A percentile compares a stretch with the other conserved stretches of the same genome.
Conservation (phyloP, 2,113 vertebrate species). For the Myiopsitta monachus region DNA sequence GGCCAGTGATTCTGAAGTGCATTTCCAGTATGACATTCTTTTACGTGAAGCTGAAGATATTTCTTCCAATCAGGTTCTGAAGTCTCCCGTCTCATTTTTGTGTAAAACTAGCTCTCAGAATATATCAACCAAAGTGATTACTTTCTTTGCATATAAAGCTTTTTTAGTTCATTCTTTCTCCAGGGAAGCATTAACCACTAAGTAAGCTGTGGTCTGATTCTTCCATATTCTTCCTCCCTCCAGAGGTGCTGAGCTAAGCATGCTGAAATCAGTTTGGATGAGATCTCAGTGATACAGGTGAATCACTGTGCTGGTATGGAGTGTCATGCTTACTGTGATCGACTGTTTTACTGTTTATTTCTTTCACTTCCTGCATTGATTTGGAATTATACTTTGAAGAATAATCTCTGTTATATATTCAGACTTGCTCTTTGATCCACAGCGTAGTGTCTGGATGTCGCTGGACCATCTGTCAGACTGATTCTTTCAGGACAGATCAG, state of each 20-base stretch:
- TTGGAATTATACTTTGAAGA: background rate
- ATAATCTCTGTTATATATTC: background rate
- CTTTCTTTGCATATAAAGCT: background rate
- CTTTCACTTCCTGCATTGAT: background rate
- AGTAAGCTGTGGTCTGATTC: background rate
- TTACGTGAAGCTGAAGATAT: background rate
- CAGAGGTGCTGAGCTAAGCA: background rate
- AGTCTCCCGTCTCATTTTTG: background rate
- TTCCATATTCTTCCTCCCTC: background rate
- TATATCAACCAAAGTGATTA: background rate
- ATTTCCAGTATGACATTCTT: background rate
- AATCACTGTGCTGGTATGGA: background rate
- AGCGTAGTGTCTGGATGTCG: background rate
- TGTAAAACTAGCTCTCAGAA: background rate
- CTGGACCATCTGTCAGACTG: background rate
- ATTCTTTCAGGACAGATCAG: background rate
- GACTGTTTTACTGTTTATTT: background rate
- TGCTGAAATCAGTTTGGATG: background rate
- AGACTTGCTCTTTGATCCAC: background rate
- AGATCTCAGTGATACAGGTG: background rate
- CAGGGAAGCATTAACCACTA: background rate
- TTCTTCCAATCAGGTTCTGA: background rate
- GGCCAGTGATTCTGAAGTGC: background rate
- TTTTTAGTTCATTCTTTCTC: background rate
- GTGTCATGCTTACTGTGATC: background rate